Evolutionary conservation across 2,888 invertebrate species (phyloP), one percentile per base, ranked within the genome.

Genomic region (Ectemnius continuus): DNA sequence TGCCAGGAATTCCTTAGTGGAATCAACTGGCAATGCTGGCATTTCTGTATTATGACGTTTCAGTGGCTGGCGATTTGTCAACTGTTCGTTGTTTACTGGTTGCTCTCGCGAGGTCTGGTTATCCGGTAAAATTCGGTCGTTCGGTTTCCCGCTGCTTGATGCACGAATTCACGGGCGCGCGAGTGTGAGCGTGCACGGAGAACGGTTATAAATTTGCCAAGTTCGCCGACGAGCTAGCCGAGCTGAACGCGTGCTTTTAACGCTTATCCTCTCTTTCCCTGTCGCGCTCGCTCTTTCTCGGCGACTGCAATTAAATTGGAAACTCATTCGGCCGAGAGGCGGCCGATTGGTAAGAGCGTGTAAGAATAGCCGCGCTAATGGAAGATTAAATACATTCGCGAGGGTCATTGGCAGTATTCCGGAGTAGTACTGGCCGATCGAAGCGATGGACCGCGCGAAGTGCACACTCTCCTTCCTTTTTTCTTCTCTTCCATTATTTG

Each of bases 331-430:
- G 52, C 52, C 14, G 52, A 14, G 16, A 16, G 16, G 8, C n/a
- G 8, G 52, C 16, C 52, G 52, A 14, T 14, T 52, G 4, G 14
- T 16, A 13, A 52, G 52, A 16, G 52, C 52, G 52, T 1, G 16
- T 52, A 52, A 52, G 52, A 52, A 52, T 52, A 52, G 52, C 52
- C 52, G 16, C 52, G 52, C 16, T 52, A 52, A 52, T 52, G 52
- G 52, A 52, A 52, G 52, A 52, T 52, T 16, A 52, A 52, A 52
- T 52, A 52, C 16, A 52, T 52, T 52, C 52, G 4, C n/a, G 52
- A 52, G n/a, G 52, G 52, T 52, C 52, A 52, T 52, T 52, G 52
- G 52, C 52, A 52, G 52, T 16, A 52, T 52, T 52, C 52, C 52
- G 52, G 47, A 47, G 36, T 36, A 52, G 23, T 52, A 14, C 52